Conservation (phyloP, 2,888 invertebrate species). For the Cataglyphis cursor region DNA sequence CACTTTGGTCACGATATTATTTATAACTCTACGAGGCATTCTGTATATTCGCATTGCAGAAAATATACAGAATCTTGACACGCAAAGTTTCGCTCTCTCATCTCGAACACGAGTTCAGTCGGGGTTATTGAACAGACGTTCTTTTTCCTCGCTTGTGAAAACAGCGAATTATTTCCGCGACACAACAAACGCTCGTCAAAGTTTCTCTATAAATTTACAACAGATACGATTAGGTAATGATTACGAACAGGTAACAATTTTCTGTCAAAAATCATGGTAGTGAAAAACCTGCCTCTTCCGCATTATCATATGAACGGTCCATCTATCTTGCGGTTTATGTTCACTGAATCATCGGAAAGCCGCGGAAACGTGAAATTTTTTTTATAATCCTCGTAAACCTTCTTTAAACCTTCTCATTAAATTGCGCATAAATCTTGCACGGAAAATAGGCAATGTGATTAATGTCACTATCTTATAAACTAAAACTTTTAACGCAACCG, state of each 20-base stretch:
- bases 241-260: neutral
- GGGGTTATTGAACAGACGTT: conserved; percentile 53
- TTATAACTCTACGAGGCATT: conserved; percentile 43
- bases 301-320: conserved; percentile 30
- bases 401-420: conserved; percentile 3
- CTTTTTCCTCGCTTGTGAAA: conserved; percentile 6
- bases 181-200: conserved; percentile 4
- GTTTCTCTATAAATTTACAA: conserved; percentile 28
- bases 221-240: neutral
- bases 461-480: neutral
- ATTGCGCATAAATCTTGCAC: neutral
- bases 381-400: too few species aligned
- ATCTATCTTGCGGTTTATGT: conserved; percentile 14
- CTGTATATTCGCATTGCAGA: conserved; percentile 47
- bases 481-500: neutral
- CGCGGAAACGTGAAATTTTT: neutral
- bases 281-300: neutral
- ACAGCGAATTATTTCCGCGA: conserved; percentile 20
- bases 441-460: neutral
- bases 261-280: neutral
- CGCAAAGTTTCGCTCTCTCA: conserved; percentile 13
- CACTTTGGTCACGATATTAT: conserved; percentile 60
- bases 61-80: conserved; percentile 36
- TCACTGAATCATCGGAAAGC: conserved; percentile 23
- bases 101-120: conserved; percentile 41